phyloP scores from a whole-genome alignment of 2,888 invertebrate genomes.

The Caenorhabditis macrosperma region DNA sequence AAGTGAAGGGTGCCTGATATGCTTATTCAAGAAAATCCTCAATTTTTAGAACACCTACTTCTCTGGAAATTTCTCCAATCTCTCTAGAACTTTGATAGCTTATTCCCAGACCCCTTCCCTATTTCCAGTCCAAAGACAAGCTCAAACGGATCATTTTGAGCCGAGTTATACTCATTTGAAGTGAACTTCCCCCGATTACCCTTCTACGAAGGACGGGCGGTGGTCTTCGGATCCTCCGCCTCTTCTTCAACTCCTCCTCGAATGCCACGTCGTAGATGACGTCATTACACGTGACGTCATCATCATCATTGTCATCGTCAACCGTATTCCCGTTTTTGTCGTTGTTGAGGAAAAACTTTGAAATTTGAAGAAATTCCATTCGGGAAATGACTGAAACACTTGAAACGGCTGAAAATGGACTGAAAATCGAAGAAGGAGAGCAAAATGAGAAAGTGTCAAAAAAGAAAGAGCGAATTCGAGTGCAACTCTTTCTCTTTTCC shows the following conservation, averaged over 20 bases:
- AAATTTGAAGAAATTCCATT: slow-evolving; percentile 59
- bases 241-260: slow-evolving; percentile 23
- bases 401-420: not conserved
- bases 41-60: too few species aligned
- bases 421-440: not conserved
- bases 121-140: too few species aligned
- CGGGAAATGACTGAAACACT: not conserved
- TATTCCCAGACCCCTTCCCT: too few species aligned
- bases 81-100: too few species aligned
- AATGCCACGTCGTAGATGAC: slow-evolving; percentile 19
- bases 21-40: too few species aligned
- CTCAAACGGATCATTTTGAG: too few species aligned
- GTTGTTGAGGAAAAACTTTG: slow-evolving; percentile 57
- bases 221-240: not conserved
- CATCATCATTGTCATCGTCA: not conserved
- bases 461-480: slow-evolving; percentile 4
- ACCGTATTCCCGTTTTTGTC: slow-evolving; percentile 18
- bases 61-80: too few species aligned
- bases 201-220: slow-evolving; percentile 13
- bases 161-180: too few species aligned
- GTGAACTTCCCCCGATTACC: slow-evolving; percentile 23
- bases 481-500: not conserved
- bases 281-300: slow-evolving; percentile 4
- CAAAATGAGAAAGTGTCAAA: not conserved
- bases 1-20: too few species aligned